Conservation (phyloP, 53 echinoderm and acorn worm species). For the Actinopyga echinites region DNA sequence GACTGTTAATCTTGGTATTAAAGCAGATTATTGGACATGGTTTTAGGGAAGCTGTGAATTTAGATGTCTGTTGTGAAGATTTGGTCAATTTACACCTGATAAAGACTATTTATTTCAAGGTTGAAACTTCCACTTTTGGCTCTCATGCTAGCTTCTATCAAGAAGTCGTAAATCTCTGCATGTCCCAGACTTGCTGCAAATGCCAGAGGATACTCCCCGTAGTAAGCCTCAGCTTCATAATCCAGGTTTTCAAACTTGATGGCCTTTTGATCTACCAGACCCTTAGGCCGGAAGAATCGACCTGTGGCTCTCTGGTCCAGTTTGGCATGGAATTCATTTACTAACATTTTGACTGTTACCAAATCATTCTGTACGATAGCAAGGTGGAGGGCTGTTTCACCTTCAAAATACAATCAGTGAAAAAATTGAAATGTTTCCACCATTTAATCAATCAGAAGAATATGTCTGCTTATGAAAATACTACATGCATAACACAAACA, state of each 20-base stretch:
- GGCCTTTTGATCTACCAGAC: constrained; percentile 54
- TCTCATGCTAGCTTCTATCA: constrained; percentile 64
- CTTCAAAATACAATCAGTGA: constrained; percentile 30
- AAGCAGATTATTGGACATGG: no score
- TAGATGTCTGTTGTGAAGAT: no score
- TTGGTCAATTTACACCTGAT: no score
- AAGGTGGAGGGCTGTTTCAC: constrained; percentile 82
- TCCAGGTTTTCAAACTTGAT: constrained; percentile 42
- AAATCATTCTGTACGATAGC: constrained; percentile 89
- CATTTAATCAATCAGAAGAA: no score
- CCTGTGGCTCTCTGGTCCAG: constrained; percentile 82
- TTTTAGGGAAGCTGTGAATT: no score
- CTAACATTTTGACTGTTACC: constrained; percentile 77
- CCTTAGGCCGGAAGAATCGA: constrained; percentile 84
- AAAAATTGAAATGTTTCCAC: neutral
- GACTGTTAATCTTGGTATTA: no score
- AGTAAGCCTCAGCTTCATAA: constrained; percentile 82
- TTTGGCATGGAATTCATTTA: constrained; percentile 58
- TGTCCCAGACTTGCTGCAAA: constrained; percentile 80
- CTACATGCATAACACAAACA: no score
- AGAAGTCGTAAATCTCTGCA: constrained; percentile 84
- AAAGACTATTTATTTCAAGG: no score
- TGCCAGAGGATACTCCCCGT: constrained; percentile 90
- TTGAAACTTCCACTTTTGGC: constrained; percentile 39
- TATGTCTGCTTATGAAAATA: no score